A percentile compares a stretch with the other conserved stretches of the same genome.
Conservation (phyloP, 2,113 vertebrate species). For the Mustelus asterias region DNA sequence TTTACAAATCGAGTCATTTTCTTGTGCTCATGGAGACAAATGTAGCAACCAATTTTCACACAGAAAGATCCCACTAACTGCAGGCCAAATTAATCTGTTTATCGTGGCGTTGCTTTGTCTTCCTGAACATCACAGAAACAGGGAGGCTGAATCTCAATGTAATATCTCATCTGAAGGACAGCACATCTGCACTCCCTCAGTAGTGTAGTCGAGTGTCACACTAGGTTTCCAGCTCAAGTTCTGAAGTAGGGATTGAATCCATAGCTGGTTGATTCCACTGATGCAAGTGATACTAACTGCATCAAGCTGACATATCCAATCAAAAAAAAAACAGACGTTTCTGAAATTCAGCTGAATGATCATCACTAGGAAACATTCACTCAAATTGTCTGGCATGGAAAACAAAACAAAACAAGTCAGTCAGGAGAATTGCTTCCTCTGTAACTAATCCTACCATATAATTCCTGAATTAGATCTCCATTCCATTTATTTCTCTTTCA, state of each 20-base stretch:
- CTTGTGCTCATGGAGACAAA: not conserved
- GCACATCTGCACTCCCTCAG: not conserved
- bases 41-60: not conserved
- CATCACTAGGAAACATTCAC: not conserved
- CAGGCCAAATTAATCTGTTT: not conserved
- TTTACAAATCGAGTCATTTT: not conserved
- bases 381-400: not conserved
- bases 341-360: not conserved
- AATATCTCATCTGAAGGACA: not conserved
- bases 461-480: not conserved
- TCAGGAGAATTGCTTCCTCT: not conserved
- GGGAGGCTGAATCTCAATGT: not conserved
- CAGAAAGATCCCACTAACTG: not conserved
- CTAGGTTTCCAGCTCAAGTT: not conserved
- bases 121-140: not conserved
- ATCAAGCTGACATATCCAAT: not conserved
- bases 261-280: not conserved
- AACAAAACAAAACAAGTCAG: not conserved
- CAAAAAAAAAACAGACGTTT: not conserved
- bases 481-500: not conserved
- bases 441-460: not conserved
- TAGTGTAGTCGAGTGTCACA: no score
- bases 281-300: not conserved
- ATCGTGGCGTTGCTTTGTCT: not conserved
- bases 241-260: not conserved